Conservation (phyloP, 1,140 invertebrate species). For the Brachystomella parvula region DNA sequence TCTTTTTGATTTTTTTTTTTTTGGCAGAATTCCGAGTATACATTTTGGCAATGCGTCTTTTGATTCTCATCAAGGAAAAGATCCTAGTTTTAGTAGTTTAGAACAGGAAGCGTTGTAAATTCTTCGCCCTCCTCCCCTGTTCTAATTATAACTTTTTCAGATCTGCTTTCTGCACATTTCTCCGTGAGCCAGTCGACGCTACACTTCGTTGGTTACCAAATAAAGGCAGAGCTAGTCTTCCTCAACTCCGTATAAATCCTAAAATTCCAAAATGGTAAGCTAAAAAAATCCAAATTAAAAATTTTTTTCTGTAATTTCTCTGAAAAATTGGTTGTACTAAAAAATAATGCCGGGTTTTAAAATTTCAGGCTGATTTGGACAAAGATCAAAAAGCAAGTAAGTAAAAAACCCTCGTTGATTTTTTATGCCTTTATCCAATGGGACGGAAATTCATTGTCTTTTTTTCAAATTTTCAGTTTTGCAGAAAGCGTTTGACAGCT, state of each 20-base stretch:
- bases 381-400: conserved; percentile 32
- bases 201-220: background rate
- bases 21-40: no score
- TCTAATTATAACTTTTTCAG: no score
- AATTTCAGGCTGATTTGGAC: conserved; percentile 21
- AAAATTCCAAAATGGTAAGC: conserved; percentile 5
- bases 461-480: conserved; percentile 41
- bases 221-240: background rate
- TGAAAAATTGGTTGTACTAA: background rate
- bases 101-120: no score
- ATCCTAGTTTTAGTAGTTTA: no score
- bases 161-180: no score
- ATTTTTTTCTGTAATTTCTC: background rate
- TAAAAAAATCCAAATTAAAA: conserved; percentile 7
- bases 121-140: no score
- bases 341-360: background rate
- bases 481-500: conserved; percentile 52
- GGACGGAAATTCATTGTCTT: background rate
- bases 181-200: no score
- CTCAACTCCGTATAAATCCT: background rate
- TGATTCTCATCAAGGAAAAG: no score
- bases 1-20: no score
- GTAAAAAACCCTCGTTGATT: background rate
- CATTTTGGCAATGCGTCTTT: no score
- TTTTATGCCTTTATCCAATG: background rate